A percentile compares a stretch with the other conserved stretches of the same genome.
Evolutionary conservation across 2,888 invertebrate species (phyloP).

Genomic region (Oscheius onirici): DNA sequence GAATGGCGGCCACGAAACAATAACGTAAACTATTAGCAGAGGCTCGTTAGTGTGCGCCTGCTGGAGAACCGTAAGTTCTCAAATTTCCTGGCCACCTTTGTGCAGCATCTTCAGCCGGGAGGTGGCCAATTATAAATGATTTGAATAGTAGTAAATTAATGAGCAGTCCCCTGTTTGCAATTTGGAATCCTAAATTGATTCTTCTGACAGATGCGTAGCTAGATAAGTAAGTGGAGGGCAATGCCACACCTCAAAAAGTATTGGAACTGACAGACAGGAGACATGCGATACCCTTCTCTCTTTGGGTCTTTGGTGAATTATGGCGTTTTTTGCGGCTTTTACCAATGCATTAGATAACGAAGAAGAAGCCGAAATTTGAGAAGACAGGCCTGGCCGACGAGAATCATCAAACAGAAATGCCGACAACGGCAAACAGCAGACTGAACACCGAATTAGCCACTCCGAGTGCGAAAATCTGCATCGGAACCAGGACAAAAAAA

Average conservation of each 20-base stretch:
- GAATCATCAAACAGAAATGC: constrained; percentile 33
- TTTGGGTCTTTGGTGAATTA: constrained; percentile 10
- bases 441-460: constrained; percentile 32
- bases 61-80: constrained; percentile 23
- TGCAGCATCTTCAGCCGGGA: background rate
- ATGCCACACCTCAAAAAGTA: constrained; percentile 8
- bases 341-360: constrained; percentile 26
- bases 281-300: constrained; percentile 13
- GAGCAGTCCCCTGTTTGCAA: background rate
- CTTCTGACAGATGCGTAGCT: constrained; percentile 20
- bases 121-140: background rate
- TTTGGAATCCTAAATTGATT: constrained; percentile 25
- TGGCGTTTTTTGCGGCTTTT: constrained; percentile 9
- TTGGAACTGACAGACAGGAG: background rate
- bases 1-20: constrained; percentile 28
- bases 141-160: constrained; percentile 16
- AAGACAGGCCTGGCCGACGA: constrained; percentile 29
- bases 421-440: constrained; percentile 30
- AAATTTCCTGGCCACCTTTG: background rate
- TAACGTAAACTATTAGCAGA: constrained; percentile 22
- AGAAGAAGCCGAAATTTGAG: constrained; percentile 30
- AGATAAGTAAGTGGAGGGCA: constrained; percentile 21
- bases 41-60: constrained; percentile 5
- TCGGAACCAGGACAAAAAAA: constrained; percentile 1
- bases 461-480: constrained; percentile 25